A percentile compares a stretch with the other conserved stretches of the same genome.
Conservation (phyloP, 2,797 vertebrate genomes). For the Trichosurus vulpecula region DNA sequence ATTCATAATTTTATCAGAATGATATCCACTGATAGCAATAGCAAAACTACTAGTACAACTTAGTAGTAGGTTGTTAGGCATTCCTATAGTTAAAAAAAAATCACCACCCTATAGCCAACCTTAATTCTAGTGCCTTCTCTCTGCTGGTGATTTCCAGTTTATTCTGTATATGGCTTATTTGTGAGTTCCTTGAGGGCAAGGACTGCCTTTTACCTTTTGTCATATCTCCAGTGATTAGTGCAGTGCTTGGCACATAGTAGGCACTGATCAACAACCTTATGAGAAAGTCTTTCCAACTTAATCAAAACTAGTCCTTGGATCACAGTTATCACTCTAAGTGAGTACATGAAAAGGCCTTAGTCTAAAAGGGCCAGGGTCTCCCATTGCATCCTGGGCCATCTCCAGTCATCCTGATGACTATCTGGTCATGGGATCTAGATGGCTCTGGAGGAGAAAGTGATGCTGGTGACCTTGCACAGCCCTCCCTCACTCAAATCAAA, state of each 20-base stretch:
- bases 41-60: neutral
- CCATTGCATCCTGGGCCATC: too few relatives aligned
- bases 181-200: neutral
- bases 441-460: too few relatives aligned
- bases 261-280: neutral
- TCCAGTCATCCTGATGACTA: too few relatives aligned
- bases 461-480: too few relatives aligned
- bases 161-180: neutral
- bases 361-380: too few relatives aligned
- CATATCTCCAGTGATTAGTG: neutral
- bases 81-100: neutral
- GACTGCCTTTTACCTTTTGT: neutral
- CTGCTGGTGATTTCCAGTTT: neutral
- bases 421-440: too few relatives aligned
- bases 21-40: neutral
- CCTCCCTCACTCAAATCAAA: too few relatives aligned
- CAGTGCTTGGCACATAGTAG: neutral
- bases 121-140: neutral
- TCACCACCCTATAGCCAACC: neutral
- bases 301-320: neutral
- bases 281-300: neutral
- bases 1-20: neutral
- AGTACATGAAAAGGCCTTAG: too few relatives aligned
- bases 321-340: too few relatives aligned
- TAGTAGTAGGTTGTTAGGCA: neutral